phyloP scores from a whole-genome alignment of 2,888 invertebrate species.

The Agelastica alni region DNA sequence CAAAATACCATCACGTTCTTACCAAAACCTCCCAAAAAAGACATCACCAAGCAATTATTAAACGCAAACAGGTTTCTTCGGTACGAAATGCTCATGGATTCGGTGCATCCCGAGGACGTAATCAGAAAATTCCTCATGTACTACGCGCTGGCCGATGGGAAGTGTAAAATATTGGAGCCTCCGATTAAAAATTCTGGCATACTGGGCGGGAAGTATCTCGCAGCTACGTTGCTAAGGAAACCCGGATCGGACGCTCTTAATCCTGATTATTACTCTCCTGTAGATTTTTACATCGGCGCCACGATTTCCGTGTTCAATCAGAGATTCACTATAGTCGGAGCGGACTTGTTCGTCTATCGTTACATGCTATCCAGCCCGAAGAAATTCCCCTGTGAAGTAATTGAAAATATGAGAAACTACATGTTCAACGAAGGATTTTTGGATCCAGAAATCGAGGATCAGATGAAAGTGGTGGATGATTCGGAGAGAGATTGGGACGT shows the following conservation, averaged over 20 bases:
- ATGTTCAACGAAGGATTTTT: slow-evolving; percentile 69
- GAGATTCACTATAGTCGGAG: slow-evolving; percentile 73
- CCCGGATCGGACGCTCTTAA: slow-evolving; percentile 71
- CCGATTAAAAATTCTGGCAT: slow-evolving; percentile 76
- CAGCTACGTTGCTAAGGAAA: slow-evolving; percentile 67
- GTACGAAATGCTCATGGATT: slow-evolving; percentile 71
- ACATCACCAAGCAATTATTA: slow-evolving; percentile 73
- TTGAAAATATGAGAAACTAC: slow-evolving; percentile 70
- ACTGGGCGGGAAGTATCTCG: slow-evolving; percentile 75
- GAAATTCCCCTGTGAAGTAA: slow-evolving; percentile 70
- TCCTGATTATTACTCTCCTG: slow-evolving; percentile 76
- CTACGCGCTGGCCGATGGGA: slow-evolving; percentile 77
- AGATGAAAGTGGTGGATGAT: slow-evolving; percentile 48
- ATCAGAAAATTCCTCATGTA: slow-evolving; percentile 75
- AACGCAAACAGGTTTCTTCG: slow-evolving; percentile 67
- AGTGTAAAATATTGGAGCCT: slow-evolving; percentile 74
- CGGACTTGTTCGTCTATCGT: slow-evolving; percentile 65
- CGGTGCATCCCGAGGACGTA: slow-evolving; percentile 76
- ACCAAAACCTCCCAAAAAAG: slow-evolving; percentile 75
- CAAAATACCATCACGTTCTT: slow-evolving; percentile 72
- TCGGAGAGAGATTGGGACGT: slow-evolving; percentile 44
- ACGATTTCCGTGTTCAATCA: slow-evolving; percentile 71
- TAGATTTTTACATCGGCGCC: slow-evolving; percentile 79
- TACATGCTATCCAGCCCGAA: slow-evolving; percentile 74
- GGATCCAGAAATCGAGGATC: slow-evolving; percentile 61